Evolutionary conservation across 2,113 vertebrate genomes (phyloP).

Genomic region (Ginglymostoma cirratum): DNA sequence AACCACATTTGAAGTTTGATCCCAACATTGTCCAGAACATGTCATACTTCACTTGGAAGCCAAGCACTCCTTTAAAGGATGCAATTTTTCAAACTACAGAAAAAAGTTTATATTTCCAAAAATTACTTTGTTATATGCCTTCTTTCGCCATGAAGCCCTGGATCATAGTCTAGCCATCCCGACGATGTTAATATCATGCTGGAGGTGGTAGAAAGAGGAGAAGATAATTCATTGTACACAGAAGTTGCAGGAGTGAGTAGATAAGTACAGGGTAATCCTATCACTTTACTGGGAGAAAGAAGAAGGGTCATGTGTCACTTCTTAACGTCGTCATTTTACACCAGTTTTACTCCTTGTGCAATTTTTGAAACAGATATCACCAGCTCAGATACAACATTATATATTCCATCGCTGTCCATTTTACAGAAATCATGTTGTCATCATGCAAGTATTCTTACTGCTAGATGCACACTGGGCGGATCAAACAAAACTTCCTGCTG

Average conservation of each 20-base stretch:
- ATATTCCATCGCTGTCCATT: background rate
- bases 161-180: background rate
- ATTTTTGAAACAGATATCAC: no score
- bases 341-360: background rate
- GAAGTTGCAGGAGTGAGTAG: no score
- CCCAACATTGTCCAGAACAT: no score
- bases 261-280: no score
- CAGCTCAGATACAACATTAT: background rate
- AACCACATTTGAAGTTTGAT: no score
- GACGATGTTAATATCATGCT: no score
- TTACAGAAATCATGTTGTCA: background rate
- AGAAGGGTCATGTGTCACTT: background rate
- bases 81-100: background rate
- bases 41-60: background rate
- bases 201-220: no score
- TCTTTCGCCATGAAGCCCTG: background rate
- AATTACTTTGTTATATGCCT: background rate
- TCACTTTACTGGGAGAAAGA: no score
- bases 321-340: background rate
- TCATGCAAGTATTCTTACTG: background rate
- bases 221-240: no score
- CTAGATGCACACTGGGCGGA: background rate
- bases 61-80: background rate
- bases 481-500: no score
- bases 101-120: background rate